These are phyloP conservation scores for Proteles cristata DNA, from an alignment of 2,113 vertebrate species.

Conservation along the genomic window DNA sequence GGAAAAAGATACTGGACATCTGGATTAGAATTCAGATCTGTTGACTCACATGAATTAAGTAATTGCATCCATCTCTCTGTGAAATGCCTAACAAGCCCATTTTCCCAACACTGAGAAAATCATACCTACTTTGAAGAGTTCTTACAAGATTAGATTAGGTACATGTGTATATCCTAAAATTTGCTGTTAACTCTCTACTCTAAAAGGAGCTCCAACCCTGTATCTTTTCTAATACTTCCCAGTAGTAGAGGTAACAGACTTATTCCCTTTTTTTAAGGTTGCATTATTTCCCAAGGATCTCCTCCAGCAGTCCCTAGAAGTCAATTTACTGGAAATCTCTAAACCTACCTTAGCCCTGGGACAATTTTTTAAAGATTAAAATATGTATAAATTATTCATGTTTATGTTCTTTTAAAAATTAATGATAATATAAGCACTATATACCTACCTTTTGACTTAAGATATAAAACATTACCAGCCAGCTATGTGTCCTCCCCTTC, in stretches of 20 bases:
- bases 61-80: not conserved
- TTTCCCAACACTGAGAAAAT: not conserved
- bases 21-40: not conserved
- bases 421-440: not conserved
- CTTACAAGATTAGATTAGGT: not conserved
- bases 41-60: not conserved
- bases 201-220: not conserved
- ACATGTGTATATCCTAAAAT: not conserved
- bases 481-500: not conserved
- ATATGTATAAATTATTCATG: not conserved
- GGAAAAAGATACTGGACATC: not conserved
- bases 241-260: not conserved
- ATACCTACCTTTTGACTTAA: not conserved
- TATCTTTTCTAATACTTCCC: not conserved
- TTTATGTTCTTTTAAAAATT: not conserved
- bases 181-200: not conserved
- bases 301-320: not conserved
- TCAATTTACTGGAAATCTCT: not conserved
- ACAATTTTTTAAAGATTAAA: not conserved
- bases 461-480: not conserved
- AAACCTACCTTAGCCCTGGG: not conserved
- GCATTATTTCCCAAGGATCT: not conserved
- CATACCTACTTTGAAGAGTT: not conserved
- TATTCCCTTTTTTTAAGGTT: not conserved
- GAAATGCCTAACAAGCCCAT: not conserved